Percentiles rank a stretch among this genome's conserved stretches.
These are phyloP conservation scores for Loris lydekkerianus DNA, from an alignment of 2,797 vertebrate genomes.

Conservation along the genomic window DNA sequence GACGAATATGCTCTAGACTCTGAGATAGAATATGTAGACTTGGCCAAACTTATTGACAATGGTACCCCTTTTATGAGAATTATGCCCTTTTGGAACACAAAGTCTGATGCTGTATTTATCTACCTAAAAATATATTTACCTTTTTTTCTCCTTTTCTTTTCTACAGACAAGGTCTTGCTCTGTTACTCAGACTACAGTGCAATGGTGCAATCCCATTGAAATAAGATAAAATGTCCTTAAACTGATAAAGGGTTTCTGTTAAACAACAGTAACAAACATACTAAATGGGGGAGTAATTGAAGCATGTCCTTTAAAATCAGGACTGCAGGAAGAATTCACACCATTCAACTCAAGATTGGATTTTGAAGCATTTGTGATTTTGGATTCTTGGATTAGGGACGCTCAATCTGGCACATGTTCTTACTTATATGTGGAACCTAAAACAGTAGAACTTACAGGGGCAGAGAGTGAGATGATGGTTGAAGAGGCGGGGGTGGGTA, in stretches of 20 bases:
- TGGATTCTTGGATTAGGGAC: neutral
- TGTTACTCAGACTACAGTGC: neutral
- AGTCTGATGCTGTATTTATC: neutral
- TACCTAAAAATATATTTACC: neutral
- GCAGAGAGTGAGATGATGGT: neutral
- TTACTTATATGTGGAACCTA: neutral
- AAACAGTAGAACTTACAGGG: neutral
- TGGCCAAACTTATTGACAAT: neutral
- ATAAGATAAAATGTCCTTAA: neutral
- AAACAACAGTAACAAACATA: neutral
- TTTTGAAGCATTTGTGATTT: neutral
- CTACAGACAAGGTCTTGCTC: neutral
- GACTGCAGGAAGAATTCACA: neutral
- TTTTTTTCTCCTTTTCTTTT: neutral
- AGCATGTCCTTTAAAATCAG: slow-evolving; percentile 39
- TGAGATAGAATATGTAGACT: neutral
- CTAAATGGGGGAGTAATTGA: neutral
- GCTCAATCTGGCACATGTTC: neutral
- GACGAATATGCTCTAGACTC: neutral
- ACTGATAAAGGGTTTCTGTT: neutral
- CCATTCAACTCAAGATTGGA: neutral
- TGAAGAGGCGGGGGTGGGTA: neutral
- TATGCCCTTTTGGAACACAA: neutral
- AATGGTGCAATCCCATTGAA: neutral
- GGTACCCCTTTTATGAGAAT: neutral